These are phyloP conservation scores for Sinodicranocentrus sp. DNA, from an alignment of 2,888 invertebrate genomes.

Conservation along the genomic window DNA sequence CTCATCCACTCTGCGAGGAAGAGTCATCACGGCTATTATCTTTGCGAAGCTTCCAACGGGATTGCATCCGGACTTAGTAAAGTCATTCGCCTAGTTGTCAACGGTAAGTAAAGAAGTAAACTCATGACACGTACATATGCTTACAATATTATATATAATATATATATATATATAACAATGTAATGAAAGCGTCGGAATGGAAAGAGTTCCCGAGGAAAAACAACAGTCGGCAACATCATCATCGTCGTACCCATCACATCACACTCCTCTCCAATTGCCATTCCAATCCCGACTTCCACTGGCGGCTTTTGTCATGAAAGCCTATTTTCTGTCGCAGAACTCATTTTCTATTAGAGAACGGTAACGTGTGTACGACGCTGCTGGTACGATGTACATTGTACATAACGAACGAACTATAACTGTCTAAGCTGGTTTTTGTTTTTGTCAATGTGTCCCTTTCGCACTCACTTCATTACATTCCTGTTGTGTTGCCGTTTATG, in stretches of 20 bases:
- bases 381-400: neutral
- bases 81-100: conserved; percentile 77
- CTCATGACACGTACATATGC: neutral
- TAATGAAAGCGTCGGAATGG: neutral
- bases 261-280: conserved; percentile 28
- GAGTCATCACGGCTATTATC: conserved; percentile 78
- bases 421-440: neutral
- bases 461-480: conserved; percentile 33
- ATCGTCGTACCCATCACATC: neutral
- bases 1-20: conserved; percentile 73
- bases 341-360: conserved; percentile 4
- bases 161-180: neutral
- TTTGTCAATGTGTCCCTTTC: conserved; percentile 12
- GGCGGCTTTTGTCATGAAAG: neutral
- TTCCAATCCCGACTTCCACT: conserved; percentile 26
- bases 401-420: too few relatives aligned
- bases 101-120: conserved; percentile 73
- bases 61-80: conserved; percentile 79
- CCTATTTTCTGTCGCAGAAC: neutral
- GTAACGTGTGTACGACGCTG: neutral
- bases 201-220: neutral
- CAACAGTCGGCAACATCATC: neutral
- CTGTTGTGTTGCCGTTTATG: conserved; percentile 5
- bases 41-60: conserved; percentile 79
- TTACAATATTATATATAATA: neutral